Evolutionary conservation across 2,888 invertebrate genomes (phyloP).

Genomic region (Adelognathus sp.): DNA sequence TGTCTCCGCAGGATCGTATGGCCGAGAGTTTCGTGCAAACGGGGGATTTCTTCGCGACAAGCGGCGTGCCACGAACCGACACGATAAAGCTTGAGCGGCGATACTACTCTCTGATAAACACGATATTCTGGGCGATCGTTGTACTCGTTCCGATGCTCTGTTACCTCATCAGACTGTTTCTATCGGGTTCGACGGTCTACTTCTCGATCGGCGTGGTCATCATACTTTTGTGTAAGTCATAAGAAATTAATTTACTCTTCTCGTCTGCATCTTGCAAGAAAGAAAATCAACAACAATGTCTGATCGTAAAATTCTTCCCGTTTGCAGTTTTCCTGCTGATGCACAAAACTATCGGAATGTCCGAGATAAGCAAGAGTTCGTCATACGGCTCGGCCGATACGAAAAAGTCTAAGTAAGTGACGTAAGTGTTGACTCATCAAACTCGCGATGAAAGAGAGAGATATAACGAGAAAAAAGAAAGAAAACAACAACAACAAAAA

Average conservation of each 20-base stretch:
- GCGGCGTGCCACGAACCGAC: slow-evolving; percentile 86
- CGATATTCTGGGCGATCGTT: slow-evolving; percentile 86
- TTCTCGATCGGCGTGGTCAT: slow-evolving; percentile 87
- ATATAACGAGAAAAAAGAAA: not conserved
- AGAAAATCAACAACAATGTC: not conserved
- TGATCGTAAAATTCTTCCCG: slow-evolving; percentile 62
- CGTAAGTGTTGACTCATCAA: slow-evolving; percentile 4
- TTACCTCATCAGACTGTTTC: slow-evolving; percentile 85
- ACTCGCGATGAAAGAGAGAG: not conserved
- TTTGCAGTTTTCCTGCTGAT: slow-evolving; percentile 90
- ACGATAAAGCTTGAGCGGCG: slow-evolving; percentile 84
- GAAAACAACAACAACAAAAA: slow-evolving; percentile 46
- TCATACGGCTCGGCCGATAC: slow-evolving; percentile 88
- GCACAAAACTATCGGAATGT: slow-evolving; percentile 91
- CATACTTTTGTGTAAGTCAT: slow-evolving; percentile 90
- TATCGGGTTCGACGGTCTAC: slow-evolving; percentile 88
- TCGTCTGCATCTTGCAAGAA: not conserved
- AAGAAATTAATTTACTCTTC: slow-evolving; percentile 12
- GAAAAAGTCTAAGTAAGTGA: slow-evolving; percentile 79
- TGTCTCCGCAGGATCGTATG: slow-evolving; percentile 85
- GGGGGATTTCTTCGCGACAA: slow-evolving; percentile 90
- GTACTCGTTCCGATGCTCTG: slow-evolving; percentile 89
- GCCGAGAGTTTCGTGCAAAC: slow-evolving; percentile 88
- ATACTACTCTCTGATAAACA: slow-evolving; percentile 87
- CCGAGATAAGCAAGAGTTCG: slow-evolving; percentile 92